Evolutionary conservation across 2,113 vertebrate species (phyloP).

Genomic region (Brachypodius melanocephalos): DNA sequence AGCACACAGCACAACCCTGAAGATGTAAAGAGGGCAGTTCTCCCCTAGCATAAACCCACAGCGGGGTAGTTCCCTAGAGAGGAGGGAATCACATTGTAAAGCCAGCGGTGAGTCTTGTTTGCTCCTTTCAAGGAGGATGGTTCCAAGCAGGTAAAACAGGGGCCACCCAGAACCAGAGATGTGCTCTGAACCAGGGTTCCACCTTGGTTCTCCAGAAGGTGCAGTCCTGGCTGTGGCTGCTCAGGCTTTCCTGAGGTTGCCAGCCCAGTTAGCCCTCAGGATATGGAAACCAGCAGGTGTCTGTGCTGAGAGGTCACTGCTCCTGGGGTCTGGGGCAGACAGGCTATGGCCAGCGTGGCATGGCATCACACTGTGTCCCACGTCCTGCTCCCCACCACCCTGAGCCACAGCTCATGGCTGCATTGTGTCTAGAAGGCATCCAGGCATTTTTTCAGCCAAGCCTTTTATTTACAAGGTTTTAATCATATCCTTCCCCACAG

Average conservation of each 20-base stretch:
- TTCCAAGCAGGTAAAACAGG: accelerated
- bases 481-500: slow-evolving; percentile 36
- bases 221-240: background rate
- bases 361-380: background rate
- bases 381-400: background rate
- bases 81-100: background rate
- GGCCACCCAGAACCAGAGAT: background rate
- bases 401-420: background rate
- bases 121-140: background rate
- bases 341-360: accelerated
- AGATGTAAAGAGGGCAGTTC: background rate
- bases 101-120: background rate
- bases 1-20: background rate
- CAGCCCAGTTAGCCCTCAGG: background rate
- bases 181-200: background rate
- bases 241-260: background rate
- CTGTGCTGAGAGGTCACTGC: background rate
- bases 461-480: slow-evolving; percentile 17
- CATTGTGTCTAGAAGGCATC: background rate
- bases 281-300: background rate
- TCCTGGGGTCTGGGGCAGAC: background rate
- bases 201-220: background rate
- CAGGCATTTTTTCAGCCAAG: background rate
- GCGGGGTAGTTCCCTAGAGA: background rate
- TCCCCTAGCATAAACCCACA: background rate